Evolutionary conservation across 2,113 vertebrate genomes (phyloP), one percentile per base, ranked within the genome.

Genomic region (Okapia johnstoni): DNA sequence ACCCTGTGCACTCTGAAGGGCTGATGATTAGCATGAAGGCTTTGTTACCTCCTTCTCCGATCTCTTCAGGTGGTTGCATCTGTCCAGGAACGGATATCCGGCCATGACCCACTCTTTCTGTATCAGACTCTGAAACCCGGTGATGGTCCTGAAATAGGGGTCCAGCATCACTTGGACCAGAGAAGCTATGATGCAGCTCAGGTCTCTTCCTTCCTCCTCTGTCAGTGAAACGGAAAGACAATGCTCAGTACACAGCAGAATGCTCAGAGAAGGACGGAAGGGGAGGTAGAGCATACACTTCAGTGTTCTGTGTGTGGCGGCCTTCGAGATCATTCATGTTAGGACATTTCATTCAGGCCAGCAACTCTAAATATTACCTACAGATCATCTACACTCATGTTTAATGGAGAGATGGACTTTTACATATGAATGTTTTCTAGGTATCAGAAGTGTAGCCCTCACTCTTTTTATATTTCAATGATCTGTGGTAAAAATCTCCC

Each of bases 91-190:
- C 46, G 99, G 99, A 93, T 99, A 99, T 60, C 99, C 99, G 28
- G 99, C 99, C 99, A 99, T 99, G 98, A 99, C 99, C 99, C 99
- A 99, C 97, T 99, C 99, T 98, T 99, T 99, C 98, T 99, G 99
- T 92, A 99, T 99, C 97, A 99, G 99, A 98, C 99, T 99, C 98
- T 99, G 99, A 98, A 99, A 99, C 77, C 99, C 99, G 80, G 97
- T 95, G n/a, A 99, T 99, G 94, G 99, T 99, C 96, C 99, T 99
- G 95, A 99, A 99, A 95, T 99, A 99, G 79, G 99, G 99, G 96
- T 99, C 99, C 98, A 99, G 97, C 99, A 99, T 99, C 97, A 99
- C 98, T 99, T 99, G 99, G 80, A 99, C 98, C 90, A 99, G 98
- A 52, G 99, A 99, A 84, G 99, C 99, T 84, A 99, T 98, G 26